Conservation (phyloP, 2,113 vertebrate genomes). For the Sula dactylatra region DNA sequence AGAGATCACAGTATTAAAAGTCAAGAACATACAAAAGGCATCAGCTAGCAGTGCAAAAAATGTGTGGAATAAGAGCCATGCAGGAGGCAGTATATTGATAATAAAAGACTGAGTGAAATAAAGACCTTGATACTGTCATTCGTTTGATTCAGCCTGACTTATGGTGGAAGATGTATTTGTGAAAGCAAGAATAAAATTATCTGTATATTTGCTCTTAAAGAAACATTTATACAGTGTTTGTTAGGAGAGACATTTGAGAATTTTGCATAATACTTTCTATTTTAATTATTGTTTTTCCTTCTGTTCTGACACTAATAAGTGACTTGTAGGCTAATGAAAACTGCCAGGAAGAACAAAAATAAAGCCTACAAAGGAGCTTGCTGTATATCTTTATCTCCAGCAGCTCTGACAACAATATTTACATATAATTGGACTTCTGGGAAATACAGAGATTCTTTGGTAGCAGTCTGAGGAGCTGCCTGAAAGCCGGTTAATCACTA, state of each 20-base stretch:
- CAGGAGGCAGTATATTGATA: background rate
- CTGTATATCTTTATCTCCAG: background rate
- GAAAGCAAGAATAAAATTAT: background rate
- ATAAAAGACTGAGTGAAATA: background rate
- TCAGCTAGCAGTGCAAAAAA: background rate
- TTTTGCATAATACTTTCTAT: background rate
- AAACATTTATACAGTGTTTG: background rate
- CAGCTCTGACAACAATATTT: slow-evolving; percentile 12
- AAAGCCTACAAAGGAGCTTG: background rate
- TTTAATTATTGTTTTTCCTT: slow-evolving; percentile 27
- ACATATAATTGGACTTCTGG: background rate
- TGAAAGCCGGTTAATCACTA: background rate
- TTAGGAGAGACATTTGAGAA: background rate
- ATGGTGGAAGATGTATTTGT: background rate
- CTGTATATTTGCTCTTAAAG: background rate
- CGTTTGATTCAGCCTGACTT: background rate
- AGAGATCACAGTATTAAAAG: background rate
- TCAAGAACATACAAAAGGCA: background rate
- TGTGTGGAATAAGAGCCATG: background rate
- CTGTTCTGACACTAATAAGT: background rate
- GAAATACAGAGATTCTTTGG: background rate
- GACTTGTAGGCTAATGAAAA: slow-evolving; percentile 11
- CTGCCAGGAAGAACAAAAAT: background rate
- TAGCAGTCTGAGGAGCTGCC: background rate
- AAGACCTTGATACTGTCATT: background rate